Conservation (phyloP, 2,888 invertebrate species). For the Lepas anatifera region DNA sequence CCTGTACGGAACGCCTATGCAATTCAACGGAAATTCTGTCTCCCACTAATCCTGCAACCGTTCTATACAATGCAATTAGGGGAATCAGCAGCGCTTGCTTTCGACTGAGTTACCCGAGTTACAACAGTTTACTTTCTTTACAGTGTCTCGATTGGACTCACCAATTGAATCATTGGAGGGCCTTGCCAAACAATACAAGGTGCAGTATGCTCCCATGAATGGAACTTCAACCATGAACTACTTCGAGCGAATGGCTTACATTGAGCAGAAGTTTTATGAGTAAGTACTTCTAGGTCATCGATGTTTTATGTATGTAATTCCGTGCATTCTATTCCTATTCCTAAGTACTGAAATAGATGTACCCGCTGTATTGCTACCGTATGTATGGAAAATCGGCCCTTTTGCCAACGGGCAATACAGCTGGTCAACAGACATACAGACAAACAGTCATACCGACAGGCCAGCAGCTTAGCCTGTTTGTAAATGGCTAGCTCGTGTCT, state of each 20-base stretch:
- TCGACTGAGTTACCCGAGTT: too few relatives aligned
- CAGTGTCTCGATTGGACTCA: slow-evolving; percentile 75
- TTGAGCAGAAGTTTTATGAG: slow-evolving; percentile 91
- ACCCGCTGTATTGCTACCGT: too few relatives aligned
- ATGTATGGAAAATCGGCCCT: too few relatives aligned
- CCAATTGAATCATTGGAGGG: slow-evolving; percentile 89
- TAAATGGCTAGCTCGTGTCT: not conserved
- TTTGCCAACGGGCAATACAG: too few relatives aligned
- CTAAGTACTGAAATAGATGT: too few relatives aligned
- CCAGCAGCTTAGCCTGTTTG: not conserved
- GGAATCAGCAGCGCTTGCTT: too few relatives aligned
- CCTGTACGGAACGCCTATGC: too few relatives aligned
- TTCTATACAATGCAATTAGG: too few relatives aligned
- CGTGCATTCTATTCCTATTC: too few relatives aligned
- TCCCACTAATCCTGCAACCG: too few relatives aligned
- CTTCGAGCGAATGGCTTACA: slow-evolving; percentile 89
- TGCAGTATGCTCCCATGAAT: slow-evolving; percentile 83
- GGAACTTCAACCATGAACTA: slow-evolving; percentile 85
- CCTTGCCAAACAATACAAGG: slow-evolving; percentile 87
- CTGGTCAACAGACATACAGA: not conserved
- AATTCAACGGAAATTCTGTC: too few relatives aligned
- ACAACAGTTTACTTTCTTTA: not conserved
- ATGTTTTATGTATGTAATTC: too few relatives aligned
- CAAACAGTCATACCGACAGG: not conserved
- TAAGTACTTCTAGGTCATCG: slow-evolving; percentile 39